A percentile compares a stretch with the other conserved stretches of the same genome.
Conservation (phyloP, 2,797 vertebrate genomes). For the Gymnodraco acuticeps region DNA sequence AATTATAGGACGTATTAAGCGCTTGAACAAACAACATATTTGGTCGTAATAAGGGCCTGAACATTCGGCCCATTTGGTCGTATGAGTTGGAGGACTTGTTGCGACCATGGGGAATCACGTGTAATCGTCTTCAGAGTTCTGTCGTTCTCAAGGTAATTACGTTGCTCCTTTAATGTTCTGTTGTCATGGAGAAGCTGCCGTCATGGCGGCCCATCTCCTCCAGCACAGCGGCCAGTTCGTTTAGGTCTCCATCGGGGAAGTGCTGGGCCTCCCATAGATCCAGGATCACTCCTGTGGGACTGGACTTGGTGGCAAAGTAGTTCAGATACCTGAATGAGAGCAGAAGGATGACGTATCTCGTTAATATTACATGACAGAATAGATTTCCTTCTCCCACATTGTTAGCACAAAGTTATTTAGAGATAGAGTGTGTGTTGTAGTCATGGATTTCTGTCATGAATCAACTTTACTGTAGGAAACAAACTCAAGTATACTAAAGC, state of each 20-base stretch:
- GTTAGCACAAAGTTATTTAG: neutral
- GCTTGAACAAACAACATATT: no score
- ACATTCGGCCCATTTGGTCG: no score
- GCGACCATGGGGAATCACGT: slow-evolving; percentile 40
- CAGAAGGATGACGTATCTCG: neutral
- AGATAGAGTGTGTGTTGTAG: neutral
- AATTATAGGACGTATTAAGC: no score
- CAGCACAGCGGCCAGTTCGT: slow-evolving; percentile 93
- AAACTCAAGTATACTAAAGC: neutral
- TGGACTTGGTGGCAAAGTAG: slow-evolving; percentile 99
- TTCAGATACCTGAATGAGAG: slow-evolving; percentile 91
- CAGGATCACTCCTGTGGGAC: slow-evolving; percentile 97
- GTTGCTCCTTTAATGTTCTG: slow-evolving; percentile 88
- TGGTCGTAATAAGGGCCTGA: no score
- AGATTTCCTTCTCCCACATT: neutral
- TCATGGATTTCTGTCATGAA: neutral
- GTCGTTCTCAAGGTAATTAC: slow-evolving; percentile 39
- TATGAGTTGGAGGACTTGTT: no score
- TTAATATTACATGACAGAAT: neutral
- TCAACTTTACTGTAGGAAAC: neutral
- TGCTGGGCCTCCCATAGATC: slow-evolving; percentile 99
- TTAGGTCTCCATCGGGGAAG: slow-evolving; percentile 97
- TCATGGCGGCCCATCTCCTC: slow-evolving; percentile 98
- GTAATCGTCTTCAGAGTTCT: slow-evolving; percentile 58
- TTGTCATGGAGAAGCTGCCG: slow-evolving; percentile 88